Base-by-base conservation (phyloP, 37 sponge, comb jelly and placozoan species). In the Chondrilla cf. caribensis region DNA sequence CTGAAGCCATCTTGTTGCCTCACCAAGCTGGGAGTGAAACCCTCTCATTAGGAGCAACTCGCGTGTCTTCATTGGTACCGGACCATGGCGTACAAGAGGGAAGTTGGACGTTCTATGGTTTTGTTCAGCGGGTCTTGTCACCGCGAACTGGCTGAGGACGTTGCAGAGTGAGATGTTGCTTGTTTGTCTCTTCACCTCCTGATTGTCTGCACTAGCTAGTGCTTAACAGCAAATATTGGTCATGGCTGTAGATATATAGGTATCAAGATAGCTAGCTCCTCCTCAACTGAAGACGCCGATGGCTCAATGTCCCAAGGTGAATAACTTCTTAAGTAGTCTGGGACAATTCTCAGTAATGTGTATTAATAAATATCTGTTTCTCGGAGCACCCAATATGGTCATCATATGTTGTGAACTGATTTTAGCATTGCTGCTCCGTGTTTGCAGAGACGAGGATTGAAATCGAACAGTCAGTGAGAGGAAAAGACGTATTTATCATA, bases 401-500 rank as follows among this genome's bases (percentile, higher is more conserved):
- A 11, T 47, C 11, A 14, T 11, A 11, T 47, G 9, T 14, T 47
- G 51, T n/a, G n/a, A n/a, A n/a, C n/a, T n/a, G n/a, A n/a, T n/a
- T n/a, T n/a, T n/a, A n/a, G n/a, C n/a, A 11, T 47, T 6, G 51
- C 51, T 47, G 6, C 9, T 47, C 51, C 11, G 51, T 47, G 11
- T 47, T 47, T 47, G 51, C 51, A 92, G 95, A 95, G 60, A 89
- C 86, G 28, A 85, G 86, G 31, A 85, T 93, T 9, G 89, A 90
- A 37, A 94, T 97, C 32, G 54, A 42, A 0, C 90, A 89, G 32
- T 96, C 93, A 65, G 95, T 99, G 31, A 68, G 97, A 31, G 97
- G 97, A 0, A 96, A 90, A 60, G 94, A 96, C 37, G 95, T 98
- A 14, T 98, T 96, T 79, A 90, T 98, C 35, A 60, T 98, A 38